Percentiles rank a stretch among this genome's conserved stretches.
Conservation (phyloP, 2,888 invertebrate species). For the Cotesia congregata region DNA sequence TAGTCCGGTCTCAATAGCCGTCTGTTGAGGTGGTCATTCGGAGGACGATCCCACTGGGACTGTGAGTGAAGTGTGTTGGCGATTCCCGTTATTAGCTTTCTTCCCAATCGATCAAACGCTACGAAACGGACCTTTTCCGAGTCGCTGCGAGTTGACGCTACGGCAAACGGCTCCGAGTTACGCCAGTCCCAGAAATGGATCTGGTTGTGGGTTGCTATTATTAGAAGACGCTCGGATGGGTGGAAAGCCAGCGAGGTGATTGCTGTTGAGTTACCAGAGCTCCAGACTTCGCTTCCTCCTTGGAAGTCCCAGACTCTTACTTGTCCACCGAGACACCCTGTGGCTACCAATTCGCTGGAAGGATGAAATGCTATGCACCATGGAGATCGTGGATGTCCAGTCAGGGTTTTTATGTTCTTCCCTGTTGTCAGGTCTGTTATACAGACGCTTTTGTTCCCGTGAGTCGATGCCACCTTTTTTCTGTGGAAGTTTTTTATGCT, state of each 20-base stretch:
- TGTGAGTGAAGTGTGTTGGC: slow-evolving; percentile 73
- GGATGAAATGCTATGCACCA: slow-evolving; percentile 94
- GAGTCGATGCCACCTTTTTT: slow-evolving; percentile 86
- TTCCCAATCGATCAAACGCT: slow-evolving; percentile 85
- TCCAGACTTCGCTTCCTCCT: slow-evolving; percentile 89
- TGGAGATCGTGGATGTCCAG: slow-evolving; percentile 89
- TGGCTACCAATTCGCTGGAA: slow-evolving; percentile 85
- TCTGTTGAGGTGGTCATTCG: slow-evolving; percentile 52
- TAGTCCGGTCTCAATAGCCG: slow-evolving; percentile 38
- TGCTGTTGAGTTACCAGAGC: slow-evolving; percentile 79
- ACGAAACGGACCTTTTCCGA: slow-evolving; percentile 89
- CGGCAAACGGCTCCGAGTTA: slow-evolving; percentile 81
- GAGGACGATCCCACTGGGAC: slow-evolving; percentile 72
- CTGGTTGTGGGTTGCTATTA: slow-evolving; percentile 88
- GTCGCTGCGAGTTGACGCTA: slow-evolving; percentile 80
- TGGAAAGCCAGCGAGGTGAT: slow-evolving; percentile 91
- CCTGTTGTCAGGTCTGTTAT: slow-evolving; percentile 85
- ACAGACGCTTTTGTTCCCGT: slow-evolving; percentile 91
- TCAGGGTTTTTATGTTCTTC: slow-evolving; percentile 81
- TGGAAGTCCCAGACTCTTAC: slow-evolving; percentile 90
- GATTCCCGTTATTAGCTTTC: slow-evolving; percentile 87
- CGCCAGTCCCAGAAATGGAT: slow-evolving; percentile 94
- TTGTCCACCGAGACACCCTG: slow-evolving; percentile 90
- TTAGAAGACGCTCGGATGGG: slow-evolving; percentile 84
- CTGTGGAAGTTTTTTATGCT: not conserved